Percentiles rank a stretch among this genome's conserved stretches.
phyloP scores from a whole-genome alignment of 2,113 vertebrate species.

The Bubalus kerabau region DNA sequence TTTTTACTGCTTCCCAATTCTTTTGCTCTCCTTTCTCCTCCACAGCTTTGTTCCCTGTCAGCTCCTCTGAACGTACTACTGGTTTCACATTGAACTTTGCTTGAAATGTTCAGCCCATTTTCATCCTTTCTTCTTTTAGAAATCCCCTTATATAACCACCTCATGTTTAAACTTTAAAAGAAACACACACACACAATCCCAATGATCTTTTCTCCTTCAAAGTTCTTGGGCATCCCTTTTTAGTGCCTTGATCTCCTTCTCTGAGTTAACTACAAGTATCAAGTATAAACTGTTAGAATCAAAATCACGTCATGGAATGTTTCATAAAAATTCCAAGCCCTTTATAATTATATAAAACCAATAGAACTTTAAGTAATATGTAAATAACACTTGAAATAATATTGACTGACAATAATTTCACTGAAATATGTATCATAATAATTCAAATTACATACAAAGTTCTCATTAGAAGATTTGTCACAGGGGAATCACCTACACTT shows the following conservation, averaged over 20 bases:
- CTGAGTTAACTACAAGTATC: constrained; percentile 24
- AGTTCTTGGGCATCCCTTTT: background rate
- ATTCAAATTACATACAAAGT: background rate
- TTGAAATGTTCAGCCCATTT: constrained; percentile 36
- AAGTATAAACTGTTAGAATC: background rate
- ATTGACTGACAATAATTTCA: background rate
- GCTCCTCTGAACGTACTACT: background rate
- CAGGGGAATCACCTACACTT: background rate
- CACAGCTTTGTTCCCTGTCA: background rate
- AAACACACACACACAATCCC: background rate
- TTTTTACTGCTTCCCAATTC: constrained; percentile 34
- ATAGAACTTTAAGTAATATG: background rate
- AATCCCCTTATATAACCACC: constrained; percentile 24
- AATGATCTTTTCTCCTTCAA: background rate
- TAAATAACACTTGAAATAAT: background rate
- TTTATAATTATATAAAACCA: constrained; percentile 1
- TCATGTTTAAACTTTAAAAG: constrained; percentile 15
- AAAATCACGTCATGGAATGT: background rate
- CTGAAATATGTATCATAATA: background rate
- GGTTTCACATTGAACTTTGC: constrained; percentile 25
- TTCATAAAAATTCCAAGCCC: constrained; percentile 13
- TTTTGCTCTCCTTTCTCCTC: constrained; percentile 34
- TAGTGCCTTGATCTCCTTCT: background rate
- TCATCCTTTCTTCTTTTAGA: constrained; percentile 34
- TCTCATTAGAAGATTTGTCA: background rate